Percentiles rank a stretch among this genome's conserved stretches.
phyloP scores from a whole-genome alignment of 2,113 vertebrate genomes.

The Okapia johnstoni region DNA sequence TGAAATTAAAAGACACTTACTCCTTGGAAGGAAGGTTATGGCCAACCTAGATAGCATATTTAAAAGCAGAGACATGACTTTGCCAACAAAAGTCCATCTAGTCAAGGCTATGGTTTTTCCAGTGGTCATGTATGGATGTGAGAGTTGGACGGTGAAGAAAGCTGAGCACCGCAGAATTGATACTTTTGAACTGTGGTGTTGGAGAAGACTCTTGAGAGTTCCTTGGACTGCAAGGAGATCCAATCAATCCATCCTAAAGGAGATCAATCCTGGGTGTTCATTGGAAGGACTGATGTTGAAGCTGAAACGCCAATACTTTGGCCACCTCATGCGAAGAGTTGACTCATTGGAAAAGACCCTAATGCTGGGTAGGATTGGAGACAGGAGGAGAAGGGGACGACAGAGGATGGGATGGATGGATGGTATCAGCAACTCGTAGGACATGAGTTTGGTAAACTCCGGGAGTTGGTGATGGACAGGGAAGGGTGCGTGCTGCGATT shows the following conservation, averaged over 20 bases:
- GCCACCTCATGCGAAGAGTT: not conserved
- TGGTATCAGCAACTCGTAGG: not conserved
- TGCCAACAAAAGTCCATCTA: too few species aligned
- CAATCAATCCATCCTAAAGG: not conserved
- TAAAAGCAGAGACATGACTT: too few species aligned
- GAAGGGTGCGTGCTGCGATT: not conserved
- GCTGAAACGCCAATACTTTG: not conserved
- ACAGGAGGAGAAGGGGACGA: accelerated
- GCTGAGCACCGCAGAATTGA: too few species aligned
- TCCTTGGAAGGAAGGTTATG: too few species aligned
- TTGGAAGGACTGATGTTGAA: not conserved
- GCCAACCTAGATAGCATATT: too few species aligned
- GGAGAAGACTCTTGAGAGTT: not conserved
- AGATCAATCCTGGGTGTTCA: not conserved
- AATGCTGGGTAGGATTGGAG: not conserved
- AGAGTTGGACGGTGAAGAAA: too few species aligned
- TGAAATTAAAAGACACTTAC: too few species aligned
- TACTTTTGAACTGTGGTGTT: not conserved
- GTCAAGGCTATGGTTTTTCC: too few species aligned
- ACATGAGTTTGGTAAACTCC: not conserved
- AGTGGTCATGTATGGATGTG: too few species aligned
- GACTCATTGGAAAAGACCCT: not conserved
- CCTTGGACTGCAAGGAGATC: not conserved
- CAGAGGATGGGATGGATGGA: not conserved
- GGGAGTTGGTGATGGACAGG: not conserved